Conservation (phyloP, 2,888 invertebrate genomes). For the Stictocephala bisonia region DNA sequence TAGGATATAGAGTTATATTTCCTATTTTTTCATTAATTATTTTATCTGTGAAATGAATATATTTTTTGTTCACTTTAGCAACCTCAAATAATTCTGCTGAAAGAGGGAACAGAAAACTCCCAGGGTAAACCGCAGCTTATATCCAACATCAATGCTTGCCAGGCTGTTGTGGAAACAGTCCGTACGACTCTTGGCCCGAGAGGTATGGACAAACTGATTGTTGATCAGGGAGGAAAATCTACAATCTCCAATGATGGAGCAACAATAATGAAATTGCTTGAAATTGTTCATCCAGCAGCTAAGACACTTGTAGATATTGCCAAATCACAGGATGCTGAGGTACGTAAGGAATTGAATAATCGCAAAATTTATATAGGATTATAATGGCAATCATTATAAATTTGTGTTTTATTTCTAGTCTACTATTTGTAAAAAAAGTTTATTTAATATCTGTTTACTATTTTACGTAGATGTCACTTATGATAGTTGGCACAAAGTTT, state of each 20-base stretch:
- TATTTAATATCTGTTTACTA: not conserved
- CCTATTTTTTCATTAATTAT: too few species aligned
- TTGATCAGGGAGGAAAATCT: slow-evolving; percentile 88
- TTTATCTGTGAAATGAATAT: too few species aligned
- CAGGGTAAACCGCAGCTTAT: slow-evolving; percentile 97
- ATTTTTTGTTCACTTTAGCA: too few species aligned
- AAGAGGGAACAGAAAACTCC: slow-evolving; percentile 96
- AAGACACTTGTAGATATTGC: slow-evolving; percentile 98
- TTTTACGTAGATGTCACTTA: not conserved
- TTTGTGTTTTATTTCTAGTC: too few species aligned
- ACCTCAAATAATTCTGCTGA: slow-evolving; percentile 96
- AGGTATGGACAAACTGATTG: slow-evolving; percentile 99
- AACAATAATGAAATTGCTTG: slow-evolving; percentile 97
- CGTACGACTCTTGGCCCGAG: slow-evolving; percentile 98
- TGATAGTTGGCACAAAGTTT: too few species aligned
- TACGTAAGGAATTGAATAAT: slow-evolving; percentile 64
- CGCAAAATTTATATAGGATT: not conserved
- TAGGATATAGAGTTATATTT: too few species aligned
- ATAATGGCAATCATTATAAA: too few species aligned
- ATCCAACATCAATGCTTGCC: slow-evolving; percentile 98
- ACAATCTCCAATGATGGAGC: slow-evolving; percentile 99
- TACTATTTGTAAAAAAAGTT: too few species aligned
- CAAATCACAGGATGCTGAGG: slow-evolving; percentile 98
- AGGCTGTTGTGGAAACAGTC: slow-evolving; percentile 94
- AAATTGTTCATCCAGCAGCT: slow-evolving; percentile 98